Percentiles rank a stretch among this genome's conserved stretches.
These are phyloP conservation scores for Malacoraja senta DNA, from an alignment of 2,797 vertebrate genomes.

Conservation along the genomic window DNA sequence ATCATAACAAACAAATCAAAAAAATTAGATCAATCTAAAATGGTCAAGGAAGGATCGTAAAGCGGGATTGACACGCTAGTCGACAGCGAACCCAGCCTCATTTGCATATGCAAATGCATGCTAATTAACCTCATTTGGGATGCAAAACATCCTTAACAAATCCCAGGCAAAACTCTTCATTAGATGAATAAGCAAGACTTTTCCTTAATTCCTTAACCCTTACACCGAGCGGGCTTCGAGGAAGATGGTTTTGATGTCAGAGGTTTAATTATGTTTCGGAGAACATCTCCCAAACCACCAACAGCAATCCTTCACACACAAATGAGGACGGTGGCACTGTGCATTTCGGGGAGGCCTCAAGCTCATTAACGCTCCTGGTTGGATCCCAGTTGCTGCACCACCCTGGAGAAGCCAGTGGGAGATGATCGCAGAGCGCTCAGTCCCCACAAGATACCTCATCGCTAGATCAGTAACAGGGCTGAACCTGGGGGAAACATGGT, in stretches of 20 bases:
- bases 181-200: background rate
- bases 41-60: constrained; percentile 16
- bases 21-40: constrained; percentile 34
- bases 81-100: background rate
- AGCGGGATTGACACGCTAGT: background rate
- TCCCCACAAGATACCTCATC: background rate
- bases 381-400: background rate
- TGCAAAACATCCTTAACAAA: background rate
- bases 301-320: background rate
- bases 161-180: background rate
- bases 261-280: too few species aligned
- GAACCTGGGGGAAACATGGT: background rate
- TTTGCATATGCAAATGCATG: constrained; percentile 28
- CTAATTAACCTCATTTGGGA: constrained; percentile 19
- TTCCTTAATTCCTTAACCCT: background rate
- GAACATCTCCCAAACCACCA: background rate
- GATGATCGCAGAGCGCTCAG: background rate
- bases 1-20: constrained; percentile 33
- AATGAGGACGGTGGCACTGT: background rate
- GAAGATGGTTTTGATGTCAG: background rate
- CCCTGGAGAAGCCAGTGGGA: background rate
- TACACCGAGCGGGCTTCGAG: background rate
- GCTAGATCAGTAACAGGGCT: background rate
- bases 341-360: background rate
- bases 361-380: background rate